Evolutionary conservation across 2,888 invertebrate genomes (phyloP).

Genomic region (Schrankia costaestrigalis): DNA sequence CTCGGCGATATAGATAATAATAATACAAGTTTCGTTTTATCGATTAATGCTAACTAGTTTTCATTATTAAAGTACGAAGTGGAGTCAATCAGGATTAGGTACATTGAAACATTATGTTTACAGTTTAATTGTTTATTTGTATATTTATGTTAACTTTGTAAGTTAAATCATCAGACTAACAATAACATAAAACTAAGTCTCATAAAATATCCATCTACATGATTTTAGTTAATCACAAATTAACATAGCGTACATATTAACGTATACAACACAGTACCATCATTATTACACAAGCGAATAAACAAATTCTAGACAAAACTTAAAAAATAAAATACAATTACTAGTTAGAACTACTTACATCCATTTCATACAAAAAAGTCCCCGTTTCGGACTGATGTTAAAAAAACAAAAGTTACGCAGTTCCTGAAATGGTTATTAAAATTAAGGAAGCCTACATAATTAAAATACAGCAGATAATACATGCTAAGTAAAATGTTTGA

Average conservation of each 20-base stretch:
- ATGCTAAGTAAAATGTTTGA: slow-evolving; percentile 51
- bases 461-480: slow-evolving; percentile 37
- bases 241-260: slow-evolving; percentile 12
- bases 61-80: no score
- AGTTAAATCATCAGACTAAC: slow-evolving; percentile 21
- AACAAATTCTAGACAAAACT: neutral
- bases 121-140: no score
- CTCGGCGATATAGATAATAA: no score
- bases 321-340: neutral
- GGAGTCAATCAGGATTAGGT: no score
- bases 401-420: slow-evolving; percentile 29
- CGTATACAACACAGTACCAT: slow-evolving; percentile 22
- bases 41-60: no score
- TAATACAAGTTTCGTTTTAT: no score
- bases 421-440: slow-evolving; percentile 50
- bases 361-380: slow-evolving; percentile 79
- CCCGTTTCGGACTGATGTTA: slow-evolving; percentile 55
- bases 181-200: slow-evolving; percentile 27
- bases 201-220: no score
- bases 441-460: slow-evolving; percentile 32
- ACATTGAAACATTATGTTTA: no score
- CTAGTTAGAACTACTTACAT: no score
- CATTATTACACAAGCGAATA: neutral
- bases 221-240: no score
- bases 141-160: no score